Evolutionary conservation across 2,797 vertebrate genomes (phyloP).

Genomic region (Phoeniculus purpureus): DNA sequence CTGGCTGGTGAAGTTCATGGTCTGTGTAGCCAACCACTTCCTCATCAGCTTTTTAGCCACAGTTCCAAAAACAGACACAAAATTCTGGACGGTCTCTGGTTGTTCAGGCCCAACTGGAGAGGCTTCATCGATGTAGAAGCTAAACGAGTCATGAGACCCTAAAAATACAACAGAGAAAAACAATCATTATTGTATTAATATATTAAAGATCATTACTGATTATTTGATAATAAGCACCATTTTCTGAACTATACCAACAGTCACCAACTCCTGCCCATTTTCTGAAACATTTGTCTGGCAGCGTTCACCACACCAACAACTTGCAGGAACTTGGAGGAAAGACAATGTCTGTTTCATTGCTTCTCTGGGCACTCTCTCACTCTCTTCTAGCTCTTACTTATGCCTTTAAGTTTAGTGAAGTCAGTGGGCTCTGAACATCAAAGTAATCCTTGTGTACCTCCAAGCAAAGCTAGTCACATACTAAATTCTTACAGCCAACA

Average conservation of each 20-base stretch:
- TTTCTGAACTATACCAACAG: background rate
- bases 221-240: background rate
- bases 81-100: constrained; percentile 97
- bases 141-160: constrained; percentile 99
- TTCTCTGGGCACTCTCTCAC: background rate
- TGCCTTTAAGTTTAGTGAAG: background rate
- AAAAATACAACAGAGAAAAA: constrained; percentile 62
- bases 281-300: background rate
- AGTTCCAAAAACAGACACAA: constrained; percentile 96
- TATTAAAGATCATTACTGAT: background rate
- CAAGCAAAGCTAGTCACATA: background rate
- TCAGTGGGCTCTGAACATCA: background rate
- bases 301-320: background rate
- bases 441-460: background rate
- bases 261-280: background rate
- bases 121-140: constrained; percentile 97
- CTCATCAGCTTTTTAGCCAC: constrained; percentile 98
- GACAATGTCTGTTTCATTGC: background rate
- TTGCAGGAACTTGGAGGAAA: background rate
- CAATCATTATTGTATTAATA: background rate
- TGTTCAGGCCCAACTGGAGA: constrained; percentile 97
- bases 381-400: background rate
- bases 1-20: constrained; percentile 95
- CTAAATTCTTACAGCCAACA: background rate
- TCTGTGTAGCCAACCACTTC: constrained; percentile 98